Evolutionary conservation across 2,797 vertebrate species (phyloP), one percentile per base, ranked within the genome.

Genomic region (Chelmon rostratus): DNA sequence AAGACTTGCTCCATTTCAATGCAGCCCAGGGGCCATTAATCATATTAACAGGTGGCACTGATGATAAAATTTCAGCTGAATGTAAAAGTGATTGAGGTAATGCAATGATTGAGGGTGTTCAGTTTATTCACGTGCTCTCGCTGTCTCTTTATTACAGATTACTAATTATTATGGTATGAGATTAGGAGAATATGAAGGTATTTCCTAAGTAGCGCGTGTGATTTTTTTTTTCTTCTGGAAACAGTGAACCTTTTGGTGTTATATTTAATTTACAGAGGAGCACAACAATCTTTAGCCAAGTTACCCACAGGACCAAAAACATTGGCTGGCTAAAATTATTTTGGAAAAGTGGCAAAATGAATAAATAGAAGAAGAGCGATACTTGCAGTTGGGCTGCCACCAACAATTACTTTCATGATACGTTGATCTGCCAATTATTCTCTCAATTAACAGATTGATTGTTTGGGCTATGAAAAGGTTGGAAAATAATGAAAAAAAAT

Each of bases 41-140:
- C 81, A 88, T 74, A 88, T 84, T 79, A 92, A 85, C 91, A 93
- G 91, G 81, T 91, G 89, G 84, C 80, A 79, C 65, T 61, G 74
- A 87, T 81, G 87, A 90, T 93, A 88, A 92, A 86, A 88, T 76
- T 88, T 62, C n/a, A 59, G 56, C 70, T 76, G 65, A 80, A 83
- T 66, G 52, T 69, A 58, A 86, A 78, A 79, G 50, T 56, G 72
- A 61, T 46, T 31, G 31, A 23, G 38, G 67, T 63, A 40, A 79
- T 56, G 31, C 19, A n/a, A n/a, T 28, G 28, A 28, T 2, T 28
- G 28, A 57, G 23, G 31, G 40, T 0, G 16, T 82, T 76, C 5
- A 52, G 37, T 77, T 61, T 76, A 74, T 86, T 80, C n/a, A 74
- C 58, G 46, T 73, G 44, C 35, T 83, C 56, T 72, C 28, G 19